These are phyloP conservation scores for Sesia apiformis DNA, from an alignment of 2,888 invertebrate genomes.

Conservation along the genomic window DNA sequence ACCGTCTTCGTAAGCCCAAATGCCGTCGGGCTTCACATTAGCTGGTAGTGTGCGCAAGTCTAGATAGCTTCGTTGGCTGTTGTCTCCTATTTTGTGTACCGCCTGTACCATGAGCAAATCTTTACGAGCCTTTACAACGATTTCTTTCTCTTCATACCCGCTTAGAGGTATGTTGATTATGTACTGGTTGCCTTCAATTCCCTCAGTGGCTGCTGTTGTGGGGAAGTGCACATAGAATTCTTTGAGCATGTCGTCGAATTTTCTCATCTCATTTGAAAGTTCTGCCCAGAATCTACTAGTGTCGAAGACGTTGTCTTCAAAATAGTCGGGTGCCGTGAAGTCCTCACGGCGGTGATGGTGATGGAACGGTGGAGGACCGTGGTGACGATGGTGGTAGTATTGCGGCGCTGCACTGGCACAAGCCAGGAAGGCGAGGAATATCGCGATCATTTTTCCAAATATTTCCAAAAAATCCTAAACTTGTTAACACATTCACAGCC, in stretches of 20 bases:
- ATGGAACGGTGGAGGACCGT: not conserved
- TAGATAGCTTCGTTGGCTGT: not conserved
- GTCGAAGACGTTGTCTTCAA: slow-evolving; percentile 2
- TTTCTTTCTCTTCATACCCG: not conserved
- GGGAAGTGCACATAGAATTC: not conserved
- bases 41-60: not conserved
- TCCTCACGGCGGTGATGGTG: not conserved
- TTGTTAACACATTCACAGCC: not conserved
- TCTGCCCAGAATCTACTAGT: slow-evolving; percentile 3
- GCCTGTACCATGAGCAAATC: not conserved
- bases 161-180: not conserved
- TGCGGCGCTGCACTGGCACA: not conserved
- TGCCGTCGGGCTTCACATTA: not conserved
- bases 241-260: slow-evolving; percentile 13
- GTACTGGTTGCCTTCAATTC: not conserved
- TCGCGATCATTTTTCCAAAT: slow-evolving; percentile 25
- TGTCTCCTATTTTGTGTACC: not conserved
- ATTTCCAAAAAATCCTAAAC: too few species aligned
- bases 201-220: not conserved
- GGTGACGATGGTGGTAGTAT: not conserved
- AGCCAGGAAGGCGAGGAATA: slow-evolving; percentile 21
- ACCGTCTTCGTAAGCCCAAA: not conserved
- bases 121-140: not conserved
- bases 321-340: not conserved
- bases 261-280: slow-evolving; percentile 14